A percentile compares a stretch with the other conserved stretches of the same genome.
phyloP scores from a whole-genome alignment of 2,888 invertebrate species.

The Drosophila birchii region DNA sequence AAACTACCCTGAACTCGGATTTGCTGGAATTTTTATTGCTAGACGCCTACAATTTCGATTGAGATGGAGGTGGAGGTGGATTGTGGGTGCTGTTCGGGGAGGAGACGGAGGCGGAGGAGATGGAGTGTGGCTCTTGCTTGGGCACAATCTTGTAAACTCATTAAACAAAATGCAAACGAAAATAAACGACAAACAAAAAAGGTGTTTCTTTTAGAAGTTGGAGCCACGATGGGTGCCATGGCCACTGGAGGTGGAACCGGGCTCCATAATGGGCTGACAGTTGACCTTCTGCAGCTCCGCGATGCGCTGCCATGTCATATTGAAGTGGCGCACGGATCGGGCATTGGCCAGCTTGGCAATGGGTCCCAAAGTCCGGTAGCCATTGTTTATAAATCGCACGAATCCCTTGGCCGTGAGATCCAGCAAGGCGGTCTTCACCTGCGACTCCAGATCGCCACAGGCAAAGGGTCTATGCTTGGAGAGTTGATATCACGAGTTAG shows the following conservation, averaged over 20 bases:
- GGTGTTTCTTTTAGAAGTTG: conserved; percentile 7
- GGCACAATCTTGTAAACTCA: conserved; percentile 7
- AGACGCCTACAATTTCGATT: conserved; percentile 36
- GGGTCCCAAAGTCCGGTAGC: conserved; percentile 83
- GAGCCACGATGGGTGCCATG: conserved; percentile 50
- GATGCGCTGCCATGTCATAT: conserved; percentile 79
- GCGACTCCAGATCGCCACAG: conserved; percentile 82
- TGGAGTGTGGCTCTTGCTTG: background rate
- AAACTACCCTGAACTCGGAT: conserved; percentile 38
- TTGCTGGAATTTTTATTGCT: conserved; percentile 44
- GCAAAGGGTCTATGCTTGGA: conserved; percentile 70
- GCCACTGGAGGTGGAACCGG: conserved; percentile 26
- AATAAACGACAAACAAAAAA: background rate
- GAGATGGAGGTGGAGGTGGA: background rate
- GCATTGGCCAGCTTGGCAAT: conserved; percentile 81
- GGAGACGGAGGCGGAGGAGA: background rate
- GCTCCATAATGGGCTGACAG: conserved; percentile 53
- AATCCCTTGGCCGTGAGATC: conserved; percentile 78
- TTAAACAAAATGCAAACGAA: conserved; percentile 39
- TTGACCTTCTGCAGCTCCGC: conserved; percentile 73
- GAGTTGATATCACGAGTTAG: background rate
- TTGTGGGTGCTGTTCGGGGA: background rate
- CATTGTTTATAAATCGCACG: conserved; percentile 72
- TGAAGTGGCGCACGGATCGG: conserved; percentile 77
- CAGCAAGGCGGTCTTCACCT: conserved; percentile 81